phyloP scores from a whole-genome alignment of 2,888 invertebrate species.

The Pristionchus japonicus region DNA sequence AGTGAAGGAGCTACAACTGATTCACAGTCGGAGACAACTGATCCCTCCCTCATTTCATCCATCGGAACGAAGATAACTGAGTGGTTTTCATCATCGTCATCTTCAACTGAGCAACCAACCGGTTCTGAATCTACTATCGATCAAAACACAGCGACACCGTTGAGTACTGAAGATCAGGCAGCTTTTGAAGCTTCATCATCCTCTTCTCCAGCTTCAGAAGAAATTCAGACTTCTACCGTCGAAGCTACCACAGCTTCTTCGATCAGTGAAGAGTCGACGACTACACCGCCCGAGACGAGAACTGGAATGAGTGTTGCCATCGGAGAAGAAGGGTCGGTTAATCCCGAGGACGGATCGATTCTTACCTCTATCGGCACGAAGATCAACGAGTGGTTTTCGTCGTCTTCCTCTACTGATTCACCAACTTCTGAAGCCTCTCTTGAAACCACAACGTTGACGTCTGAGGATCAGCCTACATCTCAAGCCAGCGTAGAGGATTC shows the following conservation, averaged over 20 bases:
- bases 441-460: neutral
- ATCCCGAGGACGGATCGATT: too few relatives aligned
- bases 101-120: neutral
- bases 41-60: neutral
- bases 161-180: too few relatives aligned
- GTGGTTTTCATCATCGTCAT: neutral
- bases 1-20: neutral
- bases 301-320: too few relatives aligned
- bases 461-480: neutral
- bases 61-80: neutral
- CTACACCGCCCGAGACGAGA: too few relatives aligned
- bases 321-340: too few relatives aligned
- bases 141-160: neutral
- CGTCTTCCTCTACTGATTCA: neutral
- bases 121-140: neutral
- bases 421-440: neutral
- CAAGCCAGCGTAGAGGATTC: neutral
- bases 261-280: neutral
- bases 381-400: neutral
- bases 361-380: neutral
- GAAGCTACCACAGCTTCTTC: neutral
- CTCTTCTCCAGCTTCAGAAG: too few relatives aligned
- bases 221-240: neutral
- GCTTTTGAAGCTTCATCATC: too few relatives aligned
- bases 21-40: neutral